Evolutionary conservation across 2,797 vertebrate genomes (phyloP).

Genomic region (Numenius phaeopus): DNA sequence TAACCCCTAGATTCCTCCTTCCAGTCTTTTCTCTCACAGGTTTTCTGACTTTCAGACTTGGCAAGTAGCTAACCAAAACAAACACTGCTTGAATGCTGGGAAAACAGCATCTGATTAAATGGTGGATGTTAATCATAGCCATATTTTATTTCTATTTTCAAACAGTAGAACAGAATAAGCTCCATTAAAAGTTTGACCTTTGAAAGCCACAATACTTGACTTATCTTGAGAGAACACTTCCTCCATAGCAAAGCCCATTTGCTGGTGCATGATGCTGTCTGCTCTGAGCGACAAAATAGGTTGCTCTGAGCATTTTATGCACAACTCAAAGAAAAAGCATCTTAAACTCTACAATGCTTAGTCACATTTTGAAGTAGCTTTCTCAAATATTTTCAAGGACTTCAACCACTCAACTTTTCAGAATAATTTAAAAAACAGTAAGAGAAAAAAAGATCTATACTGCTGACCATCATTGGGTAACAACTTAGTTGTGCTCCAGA

Average conservation of each 20-base stretch:
- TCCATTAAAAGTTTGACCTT: constrained; percentile 48
- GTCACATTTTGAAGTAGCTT: not conserved
- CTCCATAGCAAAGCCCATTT: not conserved
- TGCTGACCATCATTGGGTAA: not conserved
- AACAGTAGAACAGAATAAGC: constrained; percentile 34
- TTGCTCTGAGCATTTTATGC: not conserved
- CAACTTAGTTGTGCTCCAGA: not conserved
- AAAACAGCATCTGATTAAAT: constrained; percentile 46
- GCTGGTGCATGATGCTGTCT: not conserved
- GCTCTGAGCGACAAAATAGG: not conserved
- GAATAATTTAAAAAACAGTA: not conserved
- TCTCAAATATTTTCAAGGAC: not conserved
- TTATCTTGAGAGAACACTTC: constrained; percentile 30
- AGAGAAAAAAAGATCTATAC: not conserved
- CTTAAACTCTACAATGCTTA: not conserved
- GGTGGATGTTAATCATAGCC: not conserved
- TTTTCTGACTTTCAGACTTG: constrained; percentile 21
- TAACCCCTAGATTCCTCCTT: not conserved
- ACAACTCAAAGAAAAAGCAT: not conserved
- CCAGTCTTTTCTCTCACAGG: not conserved
- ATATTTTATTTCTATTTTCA: constrained; percentile 62
- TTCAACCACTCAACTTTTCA: not conserved
- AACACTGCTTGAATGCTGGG: constrained; percentile 27
- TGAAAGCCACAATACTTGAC: constrained; percentile 37
- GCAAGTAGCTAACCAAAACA: constrained; percentile 42